phyloP scores from a whole-genome alignment of 2,113 vertebrate species.

The Cheirogaleus medius region DNA sequence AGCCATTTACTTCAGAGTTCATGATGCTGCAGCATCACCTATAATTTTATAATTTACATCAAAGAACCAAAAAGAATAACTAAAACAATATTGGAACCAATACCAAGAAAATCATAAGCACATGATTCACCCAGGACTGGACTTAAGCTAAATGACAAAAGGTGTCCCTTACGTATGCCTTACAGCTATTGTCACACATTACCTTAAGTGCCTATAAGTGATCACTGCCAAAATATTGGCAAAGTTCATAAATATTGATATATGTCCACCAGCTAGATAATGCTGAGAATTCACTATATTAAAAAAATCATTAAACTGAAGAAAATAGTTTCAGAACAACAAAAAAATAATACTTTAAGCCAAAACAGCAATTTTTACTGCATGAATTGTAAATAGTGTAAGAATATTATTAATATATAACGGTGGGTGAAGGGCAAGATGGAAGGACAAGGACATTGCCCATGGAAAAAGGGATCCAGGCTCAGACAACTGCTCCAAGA shows the following conservation, averaged over 20 bases:
- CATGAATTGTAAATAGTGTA: neutral
- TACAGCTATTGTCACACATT: neutral
- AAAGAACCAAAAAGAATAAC: neutral
- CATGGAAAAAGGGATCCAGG: neutral
- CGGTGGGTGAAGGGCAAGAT: neutral
- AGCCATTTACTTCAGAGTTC: slow-evolving; percentile 4
- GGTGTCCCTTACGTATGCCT: neutral
- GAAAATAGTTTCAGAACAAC: neutral
- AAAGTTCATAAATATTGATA: neutral
- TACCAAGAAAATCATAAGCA: neutral
- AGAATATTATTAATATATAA: neutral
- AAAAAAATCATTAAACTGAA: neutral
- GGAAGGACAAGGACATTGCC: neutral
- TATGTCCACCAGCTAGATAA: neutral
- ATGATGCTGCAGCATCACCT: neutral
- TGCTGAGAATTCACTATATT: neutral
- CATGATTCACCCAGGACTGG: neutral
- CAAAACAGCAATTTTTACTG: neutral
- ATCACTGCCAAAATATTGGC: neutral
- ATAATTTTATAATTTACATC: neutral
- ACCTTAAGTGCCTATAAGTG: neutral
- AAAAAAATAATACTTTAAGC: neutral
- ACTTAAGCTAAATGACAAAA: neutral
- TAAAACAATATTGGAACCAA: neutral
- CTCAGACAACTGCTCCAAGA: neutral